Base-by-base conservation (phyloP, 2,888 invertebrate genomes). In the Trissonchulus sp. region DNA sequence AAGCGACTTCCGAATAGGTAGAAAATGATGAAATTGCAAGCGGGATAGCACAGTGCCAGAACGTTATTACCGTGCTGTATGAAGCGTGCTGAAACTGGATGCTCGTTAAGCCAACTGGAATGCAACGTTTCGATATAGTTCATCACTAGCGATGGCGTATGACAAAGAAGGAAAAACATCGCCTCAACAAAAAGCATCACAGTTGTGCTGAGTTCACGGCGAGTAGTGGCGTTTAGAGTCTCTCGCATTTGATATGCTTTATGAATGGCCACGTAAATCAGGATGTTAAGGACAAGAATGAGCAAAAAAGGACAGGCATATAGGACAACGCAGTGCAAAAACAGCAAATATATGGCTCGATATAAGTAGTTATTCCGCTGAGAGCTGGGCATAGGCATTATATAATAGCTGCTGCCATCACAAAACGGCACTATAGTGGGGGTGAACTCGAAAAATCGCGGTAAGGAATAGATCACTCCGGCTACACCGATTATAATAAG, bases 361-460 rank as follows among this genome's bases (percentile, higher is more conserved):
- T 65, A 65, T 34, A 34, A n/a, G n/a, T 30, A 30, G 68, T 34
- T 8, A 34, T 18, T 65, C 18, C 68, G 8, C 8, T 65, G 35
- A 8, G 33, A 18, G 8, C 28, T 8, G 8, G 35, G 68, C 8
- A 33, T 15, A 8, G 68, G 68, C 8, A 8, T 8, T 23, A 60
- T n/a, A 34, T 30, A 33, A 28, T 15, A 15, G 8, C 35, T 8
- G 18, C 33, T 65, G 28, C n/a, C 35, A 30, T 30, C 31, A n/a
- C 68, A 65, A 33, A 28, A 15, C 8, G 31, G 33, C 8, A 65
- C 35, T 28, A 33, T 8, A 65, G n/a, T n/a, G 18, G 35, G 33
- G 28, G 28, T 65, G 68, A 65, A 65, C n/a, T 65, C 68, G 68
- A 65, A 65, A 34, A 65, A 65, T 65, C 68, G 68, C 35, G 68